Conservation (phyloP, 2,797 vertebrate species). For the Clarias pachynema region DNA sequence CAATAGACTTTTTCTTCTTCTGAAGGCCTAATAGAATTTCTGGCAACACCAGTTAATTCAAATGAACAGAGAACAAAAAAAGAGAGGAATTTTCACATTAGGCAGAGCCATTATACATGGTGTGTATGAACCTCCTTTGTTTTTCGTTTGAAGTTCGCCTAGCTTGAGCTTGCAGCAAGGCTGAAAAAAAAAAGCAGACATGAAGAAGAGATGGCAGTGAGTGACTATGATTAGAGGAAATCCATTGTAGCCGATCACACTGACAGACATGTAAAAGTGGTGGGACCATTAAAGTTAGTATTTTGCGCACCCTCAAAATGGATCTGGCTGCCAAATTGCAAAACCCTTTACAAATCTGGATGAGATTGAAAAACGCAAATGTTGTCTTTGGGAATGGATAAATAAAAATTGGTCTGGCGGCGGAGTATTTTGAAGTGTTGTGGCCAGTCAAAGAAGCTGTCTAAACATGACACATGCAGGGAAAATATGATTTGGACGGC, state of each 20-base stretch:
- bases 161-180: slow-evolving; percentile 22
- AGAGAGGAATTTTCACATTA: slow-evolving; percentile 34
- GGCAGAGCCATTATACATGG: slow-evolving; percentile 51
- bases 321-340: slow-evolving; percentile 59
- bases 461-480: slow-evolving; percentile 43
- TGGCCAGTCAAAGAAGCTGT: slow-evolving; percentile 31
- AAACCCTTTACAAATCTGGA: slow-evolving; percentile 70
- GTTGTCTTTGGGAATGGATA: slow-evolving; percentile 48
- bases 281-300: slow-evolving; percentile 68
- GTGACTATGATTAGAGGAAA: slow-evolving; percentile 54
- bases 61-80: slow-evolving; percentile 25
- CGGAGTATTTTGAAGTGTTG: slow-evolving; percentile 21
- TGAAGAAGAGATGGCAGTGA: slow-evolving; percentile 34
- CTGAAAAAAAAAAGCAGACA: slow-evolving; percentile 30
- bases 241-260: slow-evolving; percentile 55
- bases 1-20: slow-evolving; percentile 45
- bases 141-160: slow-evolving; percentile 51
- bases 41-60: slow-evolving; percentile 50
- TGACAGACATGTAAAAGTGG: slow-evolving; percentile 58
- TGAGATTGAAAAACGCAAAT: slow-evolving; percentile 26
- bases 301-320: slow-evolving; percentile 58
- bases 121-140: slow-evolving; percentile 51
- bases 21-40: slow-evolving; percentile 54
- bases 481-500: slow-evolving; percentile 39
- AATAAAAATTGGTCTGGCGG: slow-evolving; percentile 47